phyloP scores from a whole-genome alignment of 2,888 invertebrate genomes.

The Zele albiditarsus region DNA sequence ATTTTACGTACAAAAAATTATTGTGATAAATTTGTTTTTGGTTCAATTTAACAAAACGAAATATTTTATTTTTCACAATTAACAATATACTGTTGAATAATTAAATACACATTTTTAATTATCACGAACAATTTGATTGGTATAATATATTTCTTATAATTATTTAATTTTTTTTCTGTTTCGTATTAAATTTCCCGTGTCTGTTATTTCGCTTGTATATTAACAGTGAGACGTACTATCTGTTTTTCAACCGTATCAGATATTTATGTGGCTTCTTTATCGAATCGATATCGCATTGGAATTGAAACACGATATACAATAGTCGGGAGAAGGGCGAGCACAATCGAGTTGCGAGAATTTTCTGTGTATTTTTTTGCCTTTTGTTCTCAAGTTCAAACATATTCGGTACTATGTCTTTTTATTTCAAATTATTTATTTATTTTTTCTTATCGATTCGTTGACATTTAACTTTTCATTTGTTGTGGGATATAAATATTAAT shows the following conservation, averaged over 20 bases:
- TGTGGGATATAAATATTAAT: neutral
- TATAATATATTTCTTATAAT: no score
- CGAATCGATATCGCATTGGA: conserved; percentile 21
- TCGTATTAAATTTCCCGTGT: neutral
- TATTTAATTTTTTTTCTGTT: neutral
- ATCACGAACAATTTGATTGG: no score
- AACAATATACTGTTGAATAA: no score
- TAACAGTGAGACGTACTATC: neutral
- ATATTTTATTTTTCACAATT: no score
- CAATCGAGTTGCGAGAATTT: conserved; percentile 2
- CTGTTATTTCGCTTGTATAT: neutral
- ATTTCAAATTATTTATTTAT: neutral
- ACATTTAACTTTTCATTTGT: neutral
- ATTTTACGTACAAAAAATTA: neutral
- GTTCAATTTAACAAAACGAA: no score
- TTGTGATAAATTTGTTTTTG: no score
- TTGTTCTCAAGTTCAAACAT: neutral
- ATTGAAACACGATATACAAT: conserved; percentile 22
- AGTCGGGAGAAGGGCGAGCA: conserved; percentile 1
- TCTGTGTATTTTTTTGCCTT: neutral
- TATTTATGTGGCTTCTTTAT: conserved; percentile 32
- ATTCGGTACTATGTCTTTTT: neutral
- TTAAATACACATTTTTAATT: no score
- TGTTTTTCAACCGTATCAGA: conserved; percentile 6
- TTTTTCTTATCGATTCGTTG: neutral